A percentile compares a stretch with the other conserved stretches of the same genome.
Evolutionary conservation across 2,113 vertebrate species (phyloP).

Genomic region (Ondatra zibethicus): DNA sequence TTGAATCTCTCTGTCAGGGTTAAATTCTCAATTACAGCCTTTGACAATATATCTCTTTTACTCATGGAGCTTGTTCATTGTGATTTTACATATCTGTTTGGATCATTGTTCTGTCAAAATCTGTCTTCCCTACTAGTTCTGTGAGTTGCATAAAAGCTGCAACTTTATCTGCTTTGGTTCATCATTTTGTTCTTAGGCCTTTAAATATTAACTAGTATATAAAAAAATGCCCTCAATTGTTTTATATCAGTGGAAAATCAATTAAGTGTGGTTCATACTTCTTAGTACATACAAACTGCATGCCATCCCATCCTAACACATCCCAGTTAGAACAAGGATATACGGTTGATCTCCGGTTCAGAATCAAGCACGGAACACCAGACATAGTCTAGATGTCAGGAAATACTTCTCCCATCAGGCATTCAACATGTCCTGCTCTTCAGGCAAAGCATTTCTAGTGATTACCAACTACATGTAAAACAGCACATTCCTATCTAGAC

Average conservation of each 20-base stretch:
- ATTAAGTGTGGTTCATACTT: neutral
- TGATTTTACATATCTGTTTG: constrained; percentile 10
- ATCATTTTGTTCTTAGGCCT: neutral
- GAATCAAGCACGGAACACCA: neutral
- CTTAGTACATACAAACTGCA: neutral
- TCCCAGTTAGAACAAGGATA: neutral
- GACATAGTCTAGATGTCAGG: neutral
- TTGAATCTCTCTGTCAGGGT: neutral
- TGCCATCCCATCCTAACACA: neutral
- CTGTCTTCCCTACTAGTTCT: neutral
- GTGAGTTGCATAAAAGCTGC: neutral
- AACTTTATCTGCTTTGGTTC: neutral
- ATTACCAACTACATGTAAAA: neutral
- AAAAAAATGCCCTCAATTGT: neutral
- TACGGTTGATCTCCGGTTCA: neutral
- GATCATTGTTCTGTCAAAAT: neutral
- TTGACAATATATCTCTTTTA: neutral
- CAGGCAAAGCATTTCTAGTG: neutral
- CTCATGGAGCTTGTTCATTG: neutral
- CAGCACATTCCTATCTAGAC: neutral
- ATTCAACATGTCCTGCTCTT: neutral
- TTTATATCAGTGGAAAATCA: neutral
- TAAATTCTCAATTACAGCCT: neutral
- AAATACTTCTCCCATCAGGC: neutral
- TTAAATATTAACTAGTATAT: neutral